Evolutionary conservation across 2,113 vertebrate species (phyloP).

Genomic region (Bos taurus): DNA sequence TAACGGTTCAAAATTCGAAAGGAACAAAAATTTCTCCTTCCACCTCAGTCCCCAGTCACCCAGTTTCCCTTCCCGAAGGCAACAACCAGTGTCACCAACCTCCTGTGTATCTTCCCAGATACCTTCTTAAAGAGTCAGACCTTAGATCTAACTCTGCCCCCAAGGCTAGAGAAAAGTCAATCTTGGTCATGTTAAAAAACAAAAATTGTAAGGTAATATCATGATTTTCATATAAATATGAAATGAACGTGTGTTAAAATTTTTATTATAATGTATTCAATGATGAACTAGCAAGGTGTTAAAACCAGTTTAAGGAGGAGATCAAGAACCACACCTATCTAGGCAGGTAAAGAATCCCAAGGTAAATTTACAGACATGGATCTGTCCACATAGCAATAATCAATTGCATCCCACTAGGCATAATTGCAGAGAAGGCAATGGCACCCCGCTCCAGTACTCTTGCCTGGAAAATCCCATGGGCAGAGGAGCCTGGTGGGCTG

Average conservation of each 20-base stretch:
- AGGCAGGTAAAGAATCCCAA: neutral
- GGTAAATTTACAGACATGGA: neutral
- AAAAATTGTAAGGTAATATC: neutral
- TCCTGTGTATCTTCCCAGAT: neutral
- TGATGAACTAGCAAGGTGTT: neutral
- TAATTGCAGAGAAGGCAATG: too few species aligned
- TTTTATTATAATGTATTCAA: neutral
- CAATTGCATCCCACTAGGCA: neutral
- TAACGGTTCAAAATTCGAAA: neutral
- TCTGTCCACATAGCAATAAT: neutral
- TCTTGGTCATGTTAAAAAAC: neutral
- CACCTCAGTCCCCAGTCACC: neutral
- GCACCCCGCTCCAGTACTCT: too few species aligned
- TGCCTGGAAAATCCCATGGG: too few species aligned
- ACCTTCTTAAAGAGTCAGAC: neutral
- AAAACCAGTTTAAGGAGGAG: neutral
- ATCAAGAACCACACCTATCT: neutral
- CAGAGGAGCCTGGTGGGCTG: too few species aligned
- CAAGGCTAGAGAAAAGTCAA: neutral
- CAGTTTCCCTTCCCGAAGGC: neutral
- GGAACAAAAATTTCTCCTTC: neutral
- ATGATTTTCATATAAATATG: conserved; percentile 20
- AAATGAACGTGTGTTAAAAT: neutral
- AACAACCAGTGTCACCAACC: neutral
- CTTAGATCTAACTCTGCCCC: neutral